Evolutionary conservation across 1,140 invertebrate genomes (phyloP), one percentile per base, ranked within the genome.

Genomic region (Saxidomus purpurata): DNA sequence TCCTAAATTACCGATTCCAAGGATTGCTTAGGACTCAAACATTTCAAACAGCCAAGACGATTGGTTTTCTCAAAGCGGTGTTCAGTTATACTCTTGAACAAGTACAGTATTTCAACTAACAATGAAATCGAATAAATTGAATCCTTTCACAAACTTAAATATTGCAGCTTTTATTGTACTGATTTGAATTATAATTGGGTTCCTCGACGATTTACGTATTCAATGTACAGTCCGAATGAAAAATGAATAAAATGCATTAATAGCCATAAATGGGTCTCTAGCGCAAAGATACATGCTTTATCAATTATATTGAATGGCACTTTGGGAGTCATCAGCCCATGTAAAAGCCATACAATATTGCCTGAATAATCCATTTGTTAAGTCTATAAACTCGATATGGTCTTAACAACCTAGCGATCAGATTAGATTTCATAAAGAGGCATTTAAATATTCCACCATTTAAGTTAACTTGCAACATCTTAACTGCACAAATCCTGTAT

Each of bases 341-440:
- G 59, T 82, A 82, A 82, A 82, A 19, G 59, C 28, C n/a, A n/a
- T 43, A 43, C 34, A 38, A 69, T 67, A 38, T 47, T 17, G 25
- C 22, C 15, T 47, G 6, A 49, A 49, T 19, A 19, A 36, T 71
- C 36, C 34, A 34, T 38, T 71, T 71, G 67, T 71, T 38, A 71
- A 38, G 11, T 40, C 6, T 38, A 38, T 71, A 71, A 34, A 49
- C 49, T 49, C 19, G 22, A 85, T 52, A 49, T 9, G 49, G 61
- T 67, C 61, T 71, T 74, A 71, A 85, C 82, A 71, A 85, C 63
- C 38, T 52, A 13, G 40, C 63, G 52, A 71, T 85, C 61, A 31
- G 59, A 63, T 63, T 28, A 63, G 6, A 28, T 63, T 63, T 63
- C 59, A 63, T 63, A 28, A 28, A 25, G 25, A 25, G 59, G 59